Percentiles rank a stretch among this genome's conserved stretches.
phyloP scores from a whole-genome alignment of 1,140 invertebrate species.

The Ceratina calcarata region DNA sequence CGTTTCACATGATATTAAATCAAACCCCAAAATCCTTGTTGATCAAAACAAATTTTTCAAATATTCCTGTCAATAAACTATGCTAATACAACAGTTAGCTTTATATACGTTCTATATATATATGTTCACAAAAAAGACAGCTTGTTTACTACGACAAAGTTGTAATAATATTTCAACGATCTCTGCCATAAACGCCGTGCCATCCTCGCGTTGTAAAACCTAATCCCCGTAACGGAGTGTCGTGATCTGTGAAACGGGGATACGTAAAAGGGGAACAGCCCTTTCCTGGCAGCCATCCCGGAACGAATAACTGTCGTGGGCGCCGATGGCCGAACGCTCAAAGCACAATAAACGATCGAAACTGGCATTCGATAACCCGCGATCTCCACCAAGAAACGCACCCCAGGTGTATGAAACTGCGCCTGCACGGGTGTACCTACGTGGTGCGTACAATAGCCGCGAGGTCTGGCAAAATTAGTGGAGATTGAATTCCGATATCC shows the following conservation, averaged over 20 bases:
- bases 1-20: background rate
- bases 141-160: background rate
- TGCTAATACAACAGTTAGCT: no score
- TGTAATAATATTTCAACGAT: background rate
- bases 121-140: no score
- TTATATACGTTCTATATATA: no score
- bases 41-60: no score
- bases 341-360: constrained; percentile 67
- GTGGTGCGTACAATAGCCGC: constrained; percentile 23
- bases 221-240: constrained; percentile 9
- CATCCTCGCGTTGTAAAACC: constrained; percentile 16
- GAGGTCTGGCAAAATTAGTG: constrained; percentile 45
- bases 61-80: no score
- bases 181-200: background rate
- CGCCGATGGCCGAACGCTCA: constrained; percentile 61
- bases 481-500: constrained; percentile 72
- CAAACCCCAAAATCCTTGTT: background rate
- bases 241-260: constrained; percentile 32
- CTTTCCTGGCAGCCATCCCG: constrained; percentile 40
- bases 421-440: constrained; percentile 1
- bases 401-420: background rate
- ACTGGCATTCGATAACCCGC: constrained; percentile 61
- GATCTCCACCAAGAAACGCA: background rate
- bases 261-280: constrained; percentile 19
- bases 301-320: constrained; percentile 70